Evolutionary conservation across 2,888 invertebrate genomes (phyloP).

Genomic region (Amblyteles armatorius): DNA sequence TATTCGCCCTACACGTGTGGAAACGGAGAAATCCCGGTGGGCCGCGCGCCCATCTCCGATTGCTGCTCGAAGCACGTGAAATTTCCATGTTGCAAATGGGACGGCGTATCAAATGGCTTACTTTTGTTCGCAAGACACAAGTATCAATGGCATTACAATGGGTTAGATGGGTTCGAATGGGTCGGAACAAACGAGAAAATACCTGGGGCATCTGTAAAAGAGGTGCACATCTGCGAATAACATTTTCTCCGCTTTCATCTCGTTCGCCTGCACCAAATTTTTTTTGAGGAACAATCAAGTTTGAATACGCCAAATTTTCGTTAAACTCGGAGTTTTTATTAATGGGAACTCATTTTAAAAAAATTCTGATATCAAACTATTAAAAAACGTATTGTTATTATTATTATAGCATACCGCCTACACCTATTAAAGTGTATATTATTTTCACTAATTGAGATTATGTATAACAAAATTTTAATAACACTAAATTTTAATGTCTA

Average conservation of each 20-base stretch:
- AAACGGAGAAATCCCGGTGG: neutral
- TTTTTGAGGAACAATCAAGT: neutral
- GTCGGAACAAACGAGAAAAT: neutral
- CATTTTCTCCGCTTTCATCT: neutral
- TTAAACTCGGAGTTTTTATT: too few relatives aligned
- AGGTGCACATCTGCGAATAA: neutral
- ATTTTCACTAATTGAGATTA: too few relatives aligned
- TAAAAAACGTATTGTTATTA: too few relatives aligned
- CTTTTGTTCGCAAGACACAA: neutral
- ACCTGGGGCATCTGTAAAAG: neutral
- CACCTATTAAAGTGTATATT: too few relatives aligned
- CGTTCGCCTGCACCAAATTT: neutral
- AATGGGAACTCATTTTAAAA: too few relatives aligned
- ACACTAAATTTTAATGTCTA: too few relatives aligned
- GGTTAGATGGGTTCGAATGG: neutral
- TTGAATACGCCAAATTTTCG: too few relatives aligned
- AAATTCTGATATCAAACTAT: too few relatives aligned
- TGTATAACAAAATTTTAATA: too few relatives aligned
- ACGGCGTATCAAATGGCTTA: neutral
- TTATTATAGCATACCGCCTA: too few relatives aligned
- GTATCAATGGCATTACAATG: neutral
- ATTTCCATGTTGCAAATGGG: constrained; percentile 34
- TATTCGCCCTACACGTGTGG: neutral
- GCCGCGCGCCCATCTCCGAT: constrained; percentile 37
- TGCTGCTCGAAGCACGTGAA: constrained; percentile 34